Conservation (phyloP, 2,113 vertebrate genomes). For the Gnathonemus longibarbis region DNA sequence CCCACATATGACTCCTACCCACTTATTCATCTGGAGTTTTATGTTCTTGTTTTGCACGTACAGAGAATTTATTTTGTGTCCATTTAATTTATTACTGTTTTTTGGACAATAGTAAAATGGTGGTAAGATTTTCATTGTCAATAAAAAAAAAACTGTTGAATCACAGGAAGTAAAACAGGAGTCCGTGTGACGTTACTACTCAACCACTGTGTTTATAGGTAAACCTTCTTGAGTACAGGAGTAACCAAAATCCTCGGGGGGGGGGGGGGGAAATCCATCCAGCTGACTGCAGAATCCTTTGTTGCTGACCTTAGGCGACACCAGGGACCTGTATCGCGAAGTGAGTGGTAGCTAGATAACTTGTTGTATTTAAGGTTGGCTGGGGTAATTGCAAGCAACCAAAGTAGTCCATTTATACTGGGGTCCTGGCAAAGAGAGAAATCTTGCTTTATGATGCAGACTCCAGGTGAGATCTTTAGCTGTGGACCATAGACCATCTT, state of each 20-base stretch:
- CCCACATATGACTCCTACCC: slow-evolving; percentile 73
- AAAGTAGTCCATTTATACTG: neutral
- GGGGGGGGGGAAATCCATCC: neutral
- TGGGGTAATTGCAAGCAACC: neutral
- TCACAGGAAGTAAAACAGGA: neutral
- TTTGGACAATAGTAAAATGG: slow-evolving; percentile 81
- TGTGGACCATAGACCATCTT: neutral
- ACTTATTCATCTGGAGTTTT: slow-evolving; percentile 58
- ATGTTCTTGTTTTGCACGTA: slow-evolving; percentile 79
- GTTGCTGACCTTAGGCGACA: neutral
- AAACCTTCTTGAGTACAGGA: neutral
- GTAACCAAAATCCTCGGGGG: neutral
- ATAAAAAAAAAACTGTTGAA: slow-evolving; percentile 68
- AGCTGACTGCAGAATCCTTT: neutral
- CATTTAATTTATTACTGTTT: slow-evolving; percentile 80
- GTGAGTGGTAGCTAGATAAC: neutral
- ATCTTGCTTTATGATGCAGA: neutral
- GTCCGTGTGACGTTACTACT: neutral
- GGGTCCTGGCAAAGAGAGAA: neutral
- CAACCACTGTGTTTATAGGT: too few relatives aligned
- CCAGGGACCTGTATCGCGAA: neutral
- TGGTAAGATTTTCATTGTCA: slow-evolving; percentile 85
- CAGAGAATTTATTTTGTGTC: slow-evolving; percentile 64
- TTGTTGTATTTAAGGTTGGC: neutral
- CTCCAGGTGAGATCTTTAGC: neutral